Percentiles rank a stretch among this genome's conserved stretches.
Conservation (phyloP, 2,113 vertebrate species). For the Eretmochelys imbricata region DNA sequence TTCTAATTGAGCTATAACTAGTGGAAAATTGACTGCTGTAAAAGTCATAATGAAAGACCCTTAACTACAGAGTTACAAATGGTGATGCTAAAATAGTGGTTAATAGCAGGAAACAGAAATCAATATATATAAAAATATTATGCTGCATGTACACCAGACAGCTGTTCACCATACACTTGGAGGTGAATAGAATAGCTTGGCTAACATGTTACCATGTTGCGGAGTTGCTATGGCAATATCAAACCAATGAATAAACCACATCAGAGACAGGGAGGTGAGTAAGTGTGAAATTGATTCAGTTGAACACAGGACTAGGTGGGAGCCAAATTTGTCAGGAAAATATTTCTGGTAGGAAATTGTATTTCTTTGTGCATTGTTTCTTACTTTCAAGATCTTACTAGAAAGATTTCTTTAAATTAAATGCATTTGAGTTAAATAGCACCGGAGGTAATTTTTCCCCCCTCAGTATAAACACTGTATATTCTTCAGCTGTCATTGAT, state of each 20-base stretch:
- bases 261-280: constrained; percentile 88
- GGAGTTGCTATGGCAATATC: constrained; percentile 91
- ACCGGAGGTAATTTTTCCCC: background rate
- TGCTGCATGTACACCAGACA: background rate
- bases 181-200: constrained; percentile 73
- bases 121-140: constrained; percentile 9
- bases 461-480: background rate
- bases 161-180: constrained; percentile 21
- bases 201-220: constrained; percentile 80
- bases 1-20: background rate
- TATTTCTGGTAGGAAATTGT: constrained; percentile 81
- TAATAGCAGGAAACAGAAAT: constrained; percentile 2
- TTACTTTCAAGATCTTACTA: constrained; percentile 28
- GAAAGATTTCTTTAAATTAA: background rate
- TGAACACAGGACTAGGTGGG: constrained; percentile 79
- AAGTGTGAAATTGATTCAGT: constrained; percentile 97
- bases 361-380: constrained; percentile 59
- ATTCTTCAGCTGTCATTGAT: constrained; percentile 30
- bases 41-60: background rate
- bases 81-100: background rate
- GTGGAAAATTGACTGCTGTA: background rate
- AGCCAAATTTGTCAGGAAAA: constrained; percentile 81
- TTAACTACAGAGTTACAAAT: constrained; percentile 13
- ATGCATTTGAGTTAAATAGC: background rate
- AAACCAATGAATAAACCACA: constrained; percentile 95